Base-by-base conservation (phyloP, 2,797 vertebrate species). In the Caiman crocodilus region DNA sequence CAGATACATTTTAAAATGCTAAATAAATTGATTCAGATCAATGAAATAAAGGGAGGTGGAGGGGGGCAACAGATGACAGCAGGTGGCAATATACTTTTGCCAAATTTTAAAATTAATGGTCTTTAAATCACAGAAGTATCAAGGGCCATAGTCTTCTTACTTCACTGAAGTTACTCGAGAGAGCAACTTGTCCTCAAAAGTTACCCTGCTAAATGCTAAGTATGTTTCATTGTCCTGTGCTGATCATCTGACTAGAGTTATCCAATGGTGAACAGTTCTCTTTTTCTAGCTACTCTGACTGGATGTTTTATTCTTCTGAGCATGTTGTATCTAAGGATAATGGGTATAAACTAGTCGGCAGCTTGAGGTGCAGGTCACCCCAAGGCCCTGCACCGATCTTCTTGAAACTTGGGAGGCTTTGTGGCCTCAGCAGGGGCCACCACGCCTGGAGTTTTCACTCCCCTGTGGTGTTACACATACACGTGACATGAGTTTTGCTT, bases 1-100 rank as follows among this genome's bases (percentile, higher is more conserved):
- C 25, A 76, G 55, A 75, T 8, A 58, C 20, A 0, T 0, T 23
- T 42, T 16, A 76, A 32, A 76, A 58, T 65, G 2, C 35, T 50
- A 74, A 60, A 11, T 2, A 15, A 20, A 60, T 17, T 20, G 21
- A 3, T 50, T 65, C 16, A n/a, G 28, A 5, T 4, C 7, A 6
- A 1, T 50, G 26, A 18, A 13, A 1, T 59, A 16, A 16, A 16
- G 58, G 58, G 58, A 59, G 20, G 5, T 21, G 15, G n/a, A n/a
- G 15, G 58, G 42, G 50, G 42, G 50, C 35, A 12, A 42, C 69
- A 13, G 67, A 71, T 23, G 25, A 16, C 16, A 17, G n/a, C 13
- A 18, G 55, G 2, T 28, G 17, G 23, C 26, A 1, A 4, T 11
- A 50, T 14, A 5, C 5, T 87, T 60, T 1, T 55, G 25, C 21